Conservation (phyloP, 2,797 vertebrate species). For the Heteromormyrus szaboi region DNA sequence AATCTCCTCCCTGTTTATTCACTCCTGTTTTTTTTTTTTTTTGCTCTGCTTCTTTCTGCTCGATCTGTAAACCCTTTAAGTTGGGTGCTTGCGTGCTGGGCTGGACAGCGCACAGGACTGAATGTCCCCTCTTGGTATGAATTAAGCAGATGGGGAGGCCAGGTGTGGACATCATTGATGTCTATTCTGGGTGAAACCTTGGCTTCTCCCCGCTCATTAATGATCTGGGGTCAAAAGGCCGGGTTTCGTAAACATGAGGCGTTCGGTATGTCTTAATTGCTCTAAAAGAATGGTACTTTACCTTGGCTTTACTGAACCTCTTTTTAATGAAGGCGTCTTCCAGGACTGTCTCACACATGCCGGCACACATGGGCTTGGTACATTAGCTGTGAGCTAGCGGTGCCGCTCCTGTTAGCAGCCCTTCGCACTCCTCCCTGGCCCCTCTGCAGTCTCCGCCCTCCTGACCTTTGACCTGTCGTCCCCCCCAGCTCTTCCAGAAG, state of each 20-base stretch:
- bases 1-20: neutral
- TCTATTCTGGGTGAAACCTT: neutral
- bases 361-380: neutral
- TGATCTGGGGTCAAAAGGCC: neutral
- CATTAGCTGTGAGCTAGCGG: neutral
- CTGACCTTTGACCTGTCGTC: neutral
- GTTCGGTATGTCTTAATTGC: neutral
- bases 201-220: neutral
- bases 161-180: neutral
- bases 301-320: neutral
- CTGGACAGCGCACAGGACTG: neutral
- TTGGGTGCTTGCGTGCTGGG: neutral
- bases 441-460: neutral
- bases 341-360: neutral
- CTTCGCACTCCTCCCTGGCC: neutral
- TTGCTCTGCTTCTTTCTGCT: neutral
- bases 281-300: neutral
- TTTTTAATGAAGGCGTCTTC: neutral
- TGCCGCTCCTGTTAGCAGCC: neutral
- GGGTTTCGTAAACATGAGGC: neutral
- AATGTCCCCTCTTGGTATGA: neutral
- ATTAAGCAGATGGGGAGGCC: neutral
- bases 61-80: neutral
- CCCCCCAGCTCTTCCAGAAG: constrained; percentile 84
- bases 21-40: neutral